A percentile compares a stretch with the other conserved stretches of the same genome.
These are phyloP conservation scores for Chloroceryle aenea DNA, from an alignment of 2,113 vertebrate genomes.

Conservation along the genomic window DNA sequence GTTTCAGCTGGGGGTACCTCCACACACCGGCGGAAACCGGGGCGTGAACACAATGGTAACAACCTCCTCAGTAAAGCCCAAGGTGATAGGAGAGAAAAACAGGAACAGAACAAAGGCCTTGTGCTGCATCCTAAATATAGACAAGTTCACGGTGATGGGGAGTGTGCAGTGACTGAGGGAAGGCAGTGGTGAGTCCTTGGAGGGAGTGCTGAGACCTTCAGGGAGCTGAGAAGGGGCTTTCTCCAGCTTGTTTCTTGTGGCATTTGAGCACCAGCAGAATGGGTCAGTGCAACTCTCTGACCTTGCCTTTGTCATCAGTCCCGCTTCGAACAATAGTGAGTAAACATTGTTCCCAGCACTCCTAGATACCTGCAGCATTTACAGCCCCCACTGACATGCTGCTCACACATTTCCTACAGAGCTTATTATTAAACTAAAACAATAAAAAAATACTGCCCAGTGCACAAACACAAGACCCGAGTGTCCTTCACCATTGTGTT, in stretches of 20 bases:
- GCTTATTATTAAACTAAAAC: neutral
- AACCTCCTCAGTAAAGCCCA: neutral
- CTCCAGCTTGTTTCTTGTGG: neutral
- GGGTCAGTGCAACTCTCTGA: neutral
- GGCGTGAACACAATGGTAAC: neutral
- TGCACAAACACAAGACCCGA: neutral
- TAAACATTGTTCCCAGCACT: neutral
- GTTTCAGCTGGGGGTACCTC: neutral
- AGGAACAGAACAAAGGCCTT: neutral
- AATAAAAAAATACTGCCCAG: neutral
- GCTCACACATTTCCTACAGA: neutral
- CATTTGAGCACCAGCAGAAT: neutral
- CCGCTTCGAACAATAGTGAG: neutral
- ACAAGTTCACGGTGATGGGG: neutral
- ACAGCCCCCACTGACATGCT: neutral
- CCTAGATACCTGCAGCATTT: neutral
- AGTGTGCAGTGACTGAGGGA: neutral
- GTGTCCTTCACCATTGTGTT: neutral
- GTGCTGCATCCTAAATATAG: neutral
- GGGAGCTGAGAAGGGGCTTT: neutral
- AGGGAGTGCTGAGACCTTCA: neutral
- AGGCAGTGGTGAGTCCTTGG: neutral
- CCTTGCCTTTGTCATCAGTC: neutral
- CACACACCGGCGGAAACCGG: neutral
- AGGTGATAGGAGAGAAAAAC: neutral